phyloP scores from a whole-genome alignment of 2,888 invertebrate genomes.

The Lamproptera curius region DNA sequence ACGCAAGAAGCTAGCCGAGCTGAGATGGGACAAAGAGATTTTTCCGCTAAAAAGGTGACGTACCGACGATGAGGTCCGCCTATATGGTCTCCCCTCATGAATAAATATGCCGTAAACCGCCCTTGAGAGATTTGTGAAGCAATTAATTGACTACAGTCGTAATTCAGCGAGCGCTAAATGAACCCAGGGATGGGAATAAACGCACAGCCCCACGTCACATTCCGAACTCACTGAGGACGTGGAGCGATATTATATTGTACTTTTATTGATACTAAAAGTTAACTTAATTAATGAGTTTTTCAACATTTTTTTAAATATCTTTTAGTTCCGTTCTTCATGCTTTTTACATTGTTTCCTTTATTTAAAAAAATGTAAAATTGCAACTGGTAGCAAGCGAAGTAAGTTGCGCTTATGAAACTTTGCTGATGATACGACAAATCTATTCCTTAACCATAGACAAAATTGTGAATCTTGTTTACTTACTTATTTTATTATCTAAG shows the following conservation, averaged over 20 bases:
- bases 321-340: too few species aligned
- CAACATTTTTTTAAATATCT: not conserved
- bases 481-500: too few species aligned
- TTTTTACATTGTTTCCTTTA: too few species aligned
- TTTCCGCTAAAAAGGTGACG: not conserved
- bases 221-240: not conserved
- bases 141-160: constrained; percentile 8
- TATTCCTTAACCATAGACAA: too few species aligned
- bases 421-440: too few species aligned
- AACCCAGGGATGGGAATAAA: not conserved
- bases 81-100: constrained; percentile 10
- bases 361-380: too few species aligned
- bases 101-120: constrained; percentile 11
- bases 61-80: constrained; percentile 2
- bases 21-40: constrained; percentile 2
- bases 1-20: constrained; percentile 3
- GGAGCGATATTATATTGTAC: not conserved
- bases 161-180: not conserved
- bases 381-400: too few species aligned
- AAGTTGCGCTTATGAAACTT: too few species aligned
- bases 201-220: not conserved
- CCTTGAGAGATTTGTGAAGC: constrained; percentile 4
- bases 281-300: not conserved
- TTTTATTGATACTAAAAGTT: not conserved
- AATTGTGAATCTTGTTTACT: too few species aligned